phyloP scores from a whole-genome alignment of 2,888 invertebrate genomes.

The Melipona bicolor region DNA sequence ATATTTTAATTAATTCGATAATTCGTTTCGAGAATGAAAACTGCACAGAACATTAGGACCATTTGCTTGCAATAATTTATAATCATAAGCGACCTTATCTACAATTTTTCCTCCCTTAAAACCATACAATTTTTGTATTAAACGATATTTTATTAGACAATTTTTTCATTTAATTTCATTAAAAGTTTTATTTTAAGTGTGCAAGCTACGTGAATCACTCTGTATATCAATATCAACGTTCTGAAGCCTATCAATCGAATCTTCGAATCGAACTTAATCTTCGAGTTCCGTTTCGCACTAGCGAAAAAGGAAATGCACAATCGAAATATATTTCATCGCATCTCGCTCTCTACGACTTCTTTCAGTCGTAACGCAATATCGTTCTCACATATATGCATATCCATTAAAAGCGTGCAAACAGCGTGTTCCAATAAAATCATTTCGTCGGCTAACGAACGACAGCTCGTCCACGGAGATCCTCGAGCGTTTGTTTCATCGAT shows the following conservation, averaged over 20 bases:
- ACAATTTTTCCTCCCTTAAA: too few species aligned
- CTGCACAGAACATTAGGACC: too few species aligned
- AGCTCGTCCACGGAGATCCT: too few species aligned
- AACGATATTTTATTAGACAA: too few species aligned
- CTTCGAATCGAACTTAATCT: background rate
- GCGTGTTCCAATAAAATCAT: background rate
- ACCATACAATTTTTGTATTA: too few species aligned
- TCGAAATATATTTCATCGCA: background rate
- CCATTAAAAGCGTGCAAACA: background rate
- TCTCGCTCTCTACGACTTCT: background rate
- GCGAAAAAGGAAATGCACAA: background rate
- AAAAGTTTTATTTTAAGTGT: too few species aligned
- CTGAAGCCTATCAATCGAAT: background rate
- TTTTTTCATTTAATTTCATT: too few species aligned
- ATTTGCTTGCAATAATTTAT: too few species aligned
- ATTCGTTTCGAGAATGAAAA: too few species aligned
- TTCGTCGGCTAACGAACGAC: background rate
- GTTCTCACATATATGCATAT: background rate
- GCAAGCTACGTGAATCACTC: too few species aligned
- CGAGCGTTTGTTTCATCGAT: conserved; percentile 5
- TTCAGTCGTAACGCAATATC: background rate
- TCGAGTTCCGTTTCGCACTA: background rate
- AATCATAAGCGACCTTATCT: too few species aligned
- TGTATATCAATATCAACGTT: background rate
- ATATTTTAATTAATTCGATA: too few species aligned